Evolutionary conservation across 2,888 invertebrate species (phyloP), one percentile per base, ranked within the genome.

Genomic region (Bellardia pandia): DNA sequence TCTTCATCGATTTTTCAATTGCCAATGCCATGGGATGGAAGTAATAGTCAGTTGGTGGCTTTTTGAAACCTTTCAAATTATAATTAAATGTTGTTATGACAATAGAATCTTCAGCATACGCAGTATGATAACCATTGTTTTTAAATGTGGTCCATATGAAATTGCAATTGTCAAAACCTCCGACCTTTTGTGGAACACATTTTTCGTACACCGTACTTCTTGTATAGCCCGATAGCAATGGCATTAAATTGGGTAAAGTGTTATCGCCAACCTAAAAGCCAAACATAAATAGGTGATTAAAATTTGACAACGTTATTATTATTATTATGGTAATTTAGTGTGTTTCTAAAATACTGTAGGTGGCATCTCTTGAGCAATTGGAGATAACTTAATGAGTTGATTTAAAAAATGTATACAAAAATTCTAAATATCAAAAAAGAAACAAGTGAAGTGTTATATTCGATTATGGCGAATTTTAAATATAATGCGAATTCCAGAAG

Each of bases 211-310:
- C 93, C 11, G 94, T 90, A 0, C 91, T 86, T n/a, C 91, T 90
- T 83, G 94, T 95, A 85, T 95, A 94, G 0, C 98, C 98, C 0
- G 96, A 96, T 4, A 97, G 94, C 62, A 97, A 94, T 0, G 98
- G 97, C 95, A 98, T 96, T 79, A 98, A 93, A 93, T 98, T 99
- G 0, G 98, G 98, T 91, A 96, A 97, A 0, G 98, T 98, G 90
- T 98, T 98, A 90, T 98, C 98, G 1, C 96, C 97, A 88, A 97
- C 95, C 95, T 97, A 90, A 33, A 88, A 85, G 5, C 2, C 45
- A 45, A n/a, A 74, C 7, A 56, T 9, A 56, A 3, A 56, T 11
- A 23, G 3, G 9, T 9, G 7, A 23, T 56, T 56, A 56, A 56
- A 23, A 56, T 16, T 53, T n/a, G n/a, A 5, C 23, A 23, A 23